A percentile compares a stretch with the other conserved stretches of the same genome.
These are phyloP conservation scores for Merodon equestris DNA, from an alignment of 2,888 invertebrate genomes.

Conservation along the genomic window DNA sequence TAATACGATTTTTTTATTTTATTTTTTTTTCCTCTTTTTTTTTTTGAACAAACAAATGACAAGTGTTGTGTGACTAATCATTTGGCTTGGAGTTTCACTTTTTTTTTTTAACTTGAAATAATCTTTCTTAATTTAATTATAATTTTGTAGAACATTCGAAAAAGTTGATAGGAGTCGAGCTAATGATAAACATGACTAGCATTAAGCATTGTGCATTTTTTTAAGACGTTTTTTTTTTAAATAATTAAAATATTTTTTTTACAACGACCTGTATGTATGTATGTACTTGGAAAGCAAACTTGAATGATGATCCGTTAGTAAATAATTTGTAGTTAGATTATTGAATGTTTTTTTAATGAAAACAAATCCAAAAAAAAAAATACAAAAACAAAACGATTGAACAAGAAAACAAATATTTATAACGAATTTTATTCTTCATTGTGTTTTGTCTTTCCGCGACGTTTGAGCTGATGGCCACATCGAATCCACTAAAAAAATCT, in stretches of 20 bases:
- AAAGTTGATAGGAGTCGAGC: too few species aligned
- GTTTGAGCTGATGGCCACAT: conserved; percentile 79
- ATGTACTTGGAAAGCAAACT: conserved; percentile 65
- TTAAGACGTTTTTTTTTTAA: too few species aligned
- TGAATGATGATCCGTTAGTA: conserved; percentile 35
- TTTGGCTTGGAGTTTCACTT: conserved; percentile 68
- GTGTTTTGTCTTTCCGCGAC: conserved; percentile 80
- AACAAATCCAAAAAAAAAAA: conserved; percentile 65
- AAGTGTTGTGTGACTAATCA: conserved; percentile 70
- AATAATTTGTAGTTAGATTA: conserved; percentile 44
- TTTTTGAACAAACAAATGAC: conserved; percentile 58
- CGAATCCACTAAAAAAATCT: conserved; percentile 77
- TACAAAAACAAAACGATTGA: conserved; percentile 25
- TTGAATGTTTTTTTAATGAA: conserved; percentile 49
- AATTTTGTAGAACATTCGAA: conserved; percentile 40
- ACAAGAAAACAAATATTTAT: conserved; percentile 71
- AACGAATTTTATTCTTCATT: conserved; percentile 75
- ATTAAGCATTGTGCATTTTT: conserved; percentile 60
- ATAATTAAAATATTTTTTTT: conserved; percentile 5
- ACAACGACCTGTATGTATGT: conserved; percentile 26
- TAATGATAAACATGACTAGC: conserved; percentile 22
- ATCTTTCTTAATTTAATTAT: conserved; percentile 27
- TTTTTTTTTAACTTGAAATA: conserved; percentile 36
- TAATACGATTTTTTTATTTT: too few species aligned
- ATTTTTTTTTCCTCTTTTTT: conserved; percentile 29